These are phyloP conservation scores for Panurus biarmicus DNA, from an alignment of 2,113 vertebrate genomes.

Conservation along the genomic window DNA sequence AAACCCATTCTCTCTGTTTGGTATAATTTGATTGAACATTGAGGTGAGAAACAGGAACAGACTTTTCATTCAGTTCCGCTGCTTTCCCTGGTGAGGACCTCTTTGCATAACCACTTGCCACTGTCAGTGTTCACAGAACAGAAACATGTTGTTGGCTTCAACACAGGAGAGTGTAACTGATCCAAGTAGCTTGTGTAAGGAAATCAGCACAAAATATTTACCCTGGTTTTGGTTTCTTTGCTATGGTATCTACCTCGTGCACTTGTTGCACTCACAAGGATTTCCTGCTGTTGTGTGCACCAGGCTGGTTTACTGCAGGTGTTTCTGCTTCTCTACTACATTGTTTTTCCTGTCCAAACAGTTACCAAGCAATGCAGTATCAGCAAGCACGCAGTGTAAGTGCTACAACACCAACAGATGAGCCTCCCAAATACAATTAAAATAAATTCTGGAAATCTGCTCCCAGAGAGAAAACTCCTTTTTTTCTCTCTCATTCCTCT, in stretches of 20 bases:
- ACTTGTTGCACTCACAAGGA: background rate
- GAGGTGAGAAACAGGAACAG: background rate
- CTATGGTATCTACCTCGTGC: background rate
- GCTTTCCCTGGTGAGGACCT: background rate
- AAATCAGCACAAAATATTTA: slow-evolving; percentile 4
- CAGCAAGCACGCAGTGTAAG: background rate
- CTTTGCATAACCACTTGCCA: background rate
- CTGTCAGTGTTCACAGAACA: background rate
- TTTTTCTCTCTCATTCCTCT: background rate
- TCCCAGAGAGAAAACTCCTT: background rate
- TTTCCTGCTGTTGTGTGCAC: background rate
- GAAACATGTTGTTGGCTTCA: background rate
- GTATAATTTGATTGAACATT: background rate
- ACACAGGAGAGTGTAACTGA: background rate
- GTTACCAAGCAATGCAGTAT: background rate
- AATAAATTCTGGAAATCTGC: background rate
- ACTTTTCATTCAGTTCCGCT: background rate
- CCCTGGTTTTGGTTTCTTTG: background rate
- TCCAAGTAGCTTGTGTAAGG: background rate
- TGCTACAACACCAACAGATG: background rate
- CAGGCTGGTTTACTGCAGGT: background rate
- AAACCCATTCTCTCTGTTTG: background rate
- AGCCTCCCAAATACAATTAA: background rate
- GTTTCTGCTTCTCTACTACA: background rate
- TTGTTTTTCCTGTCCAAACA: background rate